A percentile compares a stretch with the other conserved stretches of the same genome.
Conservation (phyloP, 2,888 invertebrate species). For the Orthonychiurus folsomi region DNA sequence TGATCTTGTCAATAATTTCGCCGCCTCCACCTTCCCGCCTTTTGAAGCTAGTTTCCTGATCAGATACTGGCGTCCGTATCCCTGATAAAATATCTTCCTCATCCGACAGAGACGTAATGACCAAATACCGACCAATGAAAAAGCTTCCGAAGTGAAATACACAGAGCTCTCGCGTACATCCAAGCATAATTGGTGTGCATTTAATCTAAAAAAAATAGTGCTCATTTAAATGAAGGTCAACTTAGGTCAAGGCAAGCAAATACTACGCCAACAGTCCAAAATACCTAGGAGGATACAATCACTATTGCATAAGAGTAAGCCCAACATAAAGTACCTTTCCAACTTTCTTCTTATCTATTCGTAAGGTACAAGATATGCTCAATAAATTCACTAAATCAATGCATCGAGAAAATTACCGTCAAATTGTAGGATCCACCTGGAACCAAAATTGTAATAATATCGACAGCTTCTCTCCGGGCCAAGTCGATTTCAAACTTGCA, state of each 20-base stretch:
- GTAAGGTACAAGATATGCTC: too few relatives aligned
- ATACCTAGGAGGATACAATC: too few relatives aligned
- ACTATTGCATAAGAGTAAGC: too few relatives aligned
- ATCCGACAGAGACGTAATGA: slow-evolving; percentile 48
- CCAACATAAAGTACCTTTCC: too few relatives aligned
- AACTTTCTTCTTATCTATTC: too few relatives aligned
- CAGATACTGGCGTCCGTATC: not conserved
- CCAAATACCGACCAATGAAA: slow-evolving; percentile 53
- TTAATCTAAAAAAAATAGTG: slow-evolving; percentile 42
- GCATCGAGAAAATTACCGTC: not conserved
- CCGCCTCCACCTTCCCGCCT: slow-evolving; percentile 8
- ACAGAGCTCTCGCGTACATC: slow-evolving; percentile 54
- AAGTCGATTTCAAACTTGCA: slow-evolving; percentile 23
- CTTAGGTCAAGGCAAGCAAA: too few relatives aligned
- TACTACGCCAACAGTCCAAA: too few relatives aligned
- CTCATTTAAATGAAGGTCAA: too few relatives aligned
- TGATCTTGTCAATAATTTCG: slow-evolving; percentile 18
- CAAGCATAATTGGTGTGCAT: slow-evolving; percentile 54
- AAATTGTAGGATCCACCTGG: not conserved
- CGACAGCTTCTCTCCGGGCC: not conserved
- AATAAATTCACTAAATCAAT: too few relatives aligned
- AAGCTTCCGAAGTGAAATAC: slow-evolving; percentile 55
- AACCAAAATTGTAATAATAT: not conserved
- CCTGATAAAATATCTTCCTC: slow-evolving; percentile 14
- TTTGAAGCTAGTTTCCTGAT: not conserved